phyloP scores from a whole-genome alignment of 2,113 vertebrate genomes.

The Dasyurus viverrinus region DNA sequence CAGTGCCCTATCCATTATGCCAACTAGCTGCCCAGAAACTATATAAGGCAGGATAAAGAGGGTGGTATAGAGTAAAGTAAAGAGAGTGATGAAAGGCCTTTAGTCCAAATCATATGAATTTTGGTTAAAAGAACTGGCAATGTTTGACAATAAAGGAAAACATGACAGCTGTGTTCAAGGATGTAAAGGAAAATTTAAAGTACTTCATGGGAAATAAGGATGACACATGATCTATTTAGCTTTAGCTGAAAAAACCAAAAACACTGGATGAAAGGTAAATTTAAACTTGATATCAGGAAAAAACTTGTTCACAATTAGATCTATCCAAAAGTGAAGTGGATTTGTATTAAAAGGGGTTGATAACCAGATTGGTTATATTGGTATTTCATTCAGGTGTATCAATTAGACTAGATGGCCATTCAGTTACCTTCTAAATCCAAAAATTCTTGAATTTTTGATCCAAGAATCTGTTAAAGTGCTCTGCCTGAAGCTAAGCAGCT shows the following conservation, averaged over 20 bases:
- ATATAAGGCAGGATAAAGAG: background rate
- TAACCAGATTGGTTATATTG: background rate
- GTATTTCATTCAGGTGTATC: background rate
- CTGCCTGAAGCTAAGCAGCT: background rate
- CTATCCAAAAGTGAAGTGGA: background rate
- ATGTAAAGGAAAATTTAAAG: background rate
- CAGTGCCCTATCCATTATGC: background rate
- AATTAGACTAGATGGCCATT: background rate
- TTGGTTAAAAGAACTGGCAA: background rate
- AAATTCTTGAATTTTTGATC: background rate
- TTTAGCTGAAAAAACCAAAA: background rate
- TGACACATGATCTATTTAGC: background rate
- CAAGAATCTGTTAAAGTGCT: background rate
- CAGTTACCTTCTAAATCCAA: background rate
- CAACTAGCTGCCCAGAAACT: background rate
- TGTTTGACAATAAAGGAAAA: background rate
- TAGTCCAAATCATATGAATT: background rate
- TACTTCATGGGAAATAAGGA: background rate
- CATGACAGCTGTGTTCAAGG: background rate
- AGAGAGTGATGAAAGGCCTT: background rate
- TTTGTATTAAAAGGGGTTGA: background rate
- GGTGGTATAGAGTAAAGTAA: background rate
- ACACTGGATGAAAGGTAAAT: background rate
- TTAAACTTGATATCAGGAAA: background rate
- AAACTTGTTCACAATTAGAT: background rate